Evolutionary conservation across 2,797 vertebrate species (phyloP).

Genomic region (Peromyscus eremicus): DNA sequence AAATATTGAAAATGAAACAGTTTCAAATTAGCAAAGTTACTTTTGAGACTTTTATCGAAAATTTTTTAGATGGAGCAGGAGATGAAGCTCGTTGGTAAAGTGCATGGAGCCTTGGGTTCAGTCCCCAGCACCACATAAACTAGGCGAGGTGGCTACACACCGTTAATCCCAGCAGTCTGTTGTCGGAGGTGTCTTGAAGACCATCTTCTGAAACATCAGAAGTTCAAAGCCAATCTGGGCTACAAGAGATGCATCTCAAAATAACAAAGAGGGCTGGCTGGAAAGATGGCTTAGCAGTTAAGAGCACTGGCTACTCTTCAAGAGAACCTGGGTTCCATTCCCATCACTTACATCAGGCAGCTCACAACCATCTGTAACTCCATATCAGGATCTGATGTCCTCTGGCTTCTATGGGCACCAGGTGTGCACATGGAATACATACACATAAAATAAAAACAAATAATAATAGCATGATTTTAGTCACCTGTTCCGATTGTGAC

Average conservation of each 20-base stretch:
- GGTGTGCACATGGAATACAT: background rate
- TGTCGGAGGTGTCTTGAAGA: background rate
- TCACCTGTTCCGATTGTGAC: conserved; percentile 45
- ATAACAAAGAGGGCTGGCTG: background rate
- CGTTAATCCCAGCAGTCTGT: background rate
- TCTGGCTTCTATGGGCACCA: background rate
- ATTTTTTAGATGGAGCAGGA: background rate
- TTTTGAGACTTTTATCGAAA: background rate
- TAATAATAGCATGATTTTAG: conserved; percentile 14
- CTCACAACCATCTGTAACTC: background rate
- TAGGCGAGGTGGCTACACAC: background rate
- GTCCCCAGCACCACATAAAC: background rate
- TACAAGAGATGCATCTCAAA: background rate
- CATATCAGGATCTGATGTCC: background rate
- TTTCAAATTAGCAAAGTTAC: conserved; percentile 38
- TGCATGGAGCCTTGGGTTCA: background rate
- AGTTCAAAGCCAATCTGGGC: background rate
- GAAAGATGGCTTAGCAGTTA: background rate
- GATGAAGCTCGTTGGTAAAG: background rate
- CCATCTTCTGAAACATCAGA: background rate
- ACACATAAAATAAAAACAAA: background rate
- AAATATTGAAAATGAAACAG: conserved; percentile 50
- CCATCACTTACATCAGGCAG: background rate
- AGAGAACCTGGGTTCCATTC: background rate
- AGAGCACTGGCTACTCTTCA: background rate